phyloP scores from a whole-genome alignment of 1,140 invertebrate genomes.

The Drosophila ficusphila region DNA sequence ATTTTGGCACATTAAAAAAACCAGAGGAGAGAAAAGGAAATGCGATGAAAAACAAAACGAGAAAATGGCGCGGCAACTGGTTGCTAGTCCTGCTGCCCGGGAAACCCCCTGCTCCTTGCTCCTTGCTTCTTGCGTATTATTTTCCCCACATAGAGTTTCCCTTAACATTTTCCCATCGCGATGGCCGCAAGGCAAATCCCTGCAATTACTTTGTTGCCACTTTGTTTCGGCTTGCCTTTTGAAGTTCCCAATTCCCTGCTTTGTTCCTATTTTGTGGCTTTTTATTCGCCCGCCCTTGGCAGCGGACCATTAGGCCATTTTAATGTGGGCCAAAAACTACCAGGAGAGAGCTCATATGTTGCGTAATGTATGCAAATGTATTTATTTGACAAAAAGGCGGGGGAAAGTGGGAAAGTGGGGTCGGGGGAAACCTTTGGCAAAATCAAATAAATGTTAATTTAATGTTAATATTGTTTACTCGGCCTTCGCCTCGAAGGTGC shows the following conservation, averaged over 20 bases:
- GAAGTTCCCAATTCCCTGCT: conserved; percentile 46
- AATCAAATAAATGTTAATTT: conserved; percentile 80
- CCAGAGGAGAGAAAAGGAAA: neutral
- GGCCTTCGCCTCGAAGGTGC: conserved; percentile 46
- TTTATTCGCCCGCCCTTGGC: conserved; percentile 20
- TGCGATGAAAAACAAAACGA: conserved; percentile 6
- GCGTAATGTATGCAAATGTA: conserved; percentile 77
- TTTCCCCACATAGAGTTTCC: conserved; percentile 20
- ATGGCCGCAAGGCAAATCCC: conserved; percentile 59
- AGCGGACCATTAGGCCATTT: conserved; percentile 34
- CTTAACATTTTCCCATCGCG: neutral
- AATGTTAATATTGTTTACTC: conserved; percentile 74
- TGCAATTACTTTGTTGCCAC: conserved; percentile 76
- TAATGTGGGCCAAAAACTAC: conserved; percentile 40
- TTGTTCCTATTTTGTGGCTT: conserved; percentile 20
- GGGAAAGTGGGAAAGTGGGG: too few species aligned
- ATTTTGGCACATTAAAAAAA: conserved; percentile 40
- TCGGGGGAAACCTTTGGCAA: conserved; percentile 29
- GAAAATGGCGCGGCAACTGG: conserved; percentile 44
- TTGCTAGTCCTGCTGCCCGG: conserved; percentile 14
- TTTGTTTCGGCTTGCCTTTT: conserved; percentile 65
- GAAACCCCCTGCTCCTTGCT: too few species aligned
- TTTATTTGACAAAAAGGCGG: conserved; percentile 51
- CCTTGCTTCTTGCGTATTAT: conserved; percentile 28
- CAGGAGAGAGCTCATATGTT: conserved; percentile 43